Evolutionary conservation across 1,140 invertebrate genomes (phyloP).

Genomic region (Bombus affinis): DNA sequence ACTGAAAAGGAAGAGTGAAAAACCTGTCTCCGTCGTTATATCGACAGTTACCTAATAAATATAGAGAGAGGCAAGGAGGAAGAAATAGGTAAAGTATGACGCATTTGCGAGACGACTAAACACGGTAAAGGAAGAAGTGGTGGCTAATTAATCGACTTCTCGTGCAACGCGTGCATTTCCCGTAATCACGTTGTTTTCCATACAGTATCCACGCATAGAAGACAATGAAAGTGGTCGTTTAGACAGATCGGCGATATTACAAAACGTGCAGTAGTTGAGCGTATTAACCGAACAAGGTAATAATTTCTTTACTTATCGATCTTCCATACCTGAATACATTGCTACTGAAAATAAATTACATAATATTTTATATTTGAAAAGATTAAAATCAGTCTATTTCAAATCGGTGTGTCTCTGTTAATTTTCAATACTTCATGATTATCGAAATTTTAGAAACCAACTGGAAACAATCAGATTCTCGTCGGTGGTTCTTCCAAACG

Average conservation of each 20-base stretch:
- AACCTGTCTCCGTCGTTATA: not conserved
- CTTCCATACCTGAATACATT: not conserved
- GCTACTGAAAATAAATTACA: not conserved
- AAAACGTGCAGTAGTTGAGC: not conserved
- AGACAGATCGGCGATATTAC: not conserved
- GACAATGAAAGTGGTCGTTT: not conserved
- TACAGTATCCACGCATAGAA: not conserved
- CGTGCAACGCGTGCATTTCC: not conserved
- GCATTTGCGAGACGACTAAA: not conserved
- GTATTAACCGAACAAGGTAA: not conserved
- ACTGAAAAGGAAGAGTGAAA: not conserved
- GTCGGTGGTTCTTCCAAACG: not conserved
- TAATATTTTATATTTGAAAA: not conserved
- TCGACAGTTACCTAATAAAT: not conserved
- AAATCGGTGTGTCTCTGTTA: not conserved
- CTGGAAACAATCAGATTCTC: not conserved
- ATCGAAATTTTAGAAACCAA: not conserved
- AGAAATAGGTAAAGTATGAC: not conserved
- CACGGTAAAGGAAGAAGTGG: not conserved
- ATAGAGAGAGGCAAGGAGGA: too few relatives aligned
- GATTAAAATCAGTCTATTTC: not conserved
- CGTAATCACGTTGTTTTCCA: constrained; percentile 10
- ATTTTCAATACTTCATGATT: not conserved
- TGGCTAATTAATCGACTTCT: constrained; percentile 12
- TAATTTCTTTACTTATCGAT: not conserved